A percentile compares a stretch with the other conserved stretches of the same genome.
These are phyloP conservation scores for Macquaria ambigua DNA, from an alignment of 2,113 vertebrate genomes.

Conservation along the genomic window DNA sequence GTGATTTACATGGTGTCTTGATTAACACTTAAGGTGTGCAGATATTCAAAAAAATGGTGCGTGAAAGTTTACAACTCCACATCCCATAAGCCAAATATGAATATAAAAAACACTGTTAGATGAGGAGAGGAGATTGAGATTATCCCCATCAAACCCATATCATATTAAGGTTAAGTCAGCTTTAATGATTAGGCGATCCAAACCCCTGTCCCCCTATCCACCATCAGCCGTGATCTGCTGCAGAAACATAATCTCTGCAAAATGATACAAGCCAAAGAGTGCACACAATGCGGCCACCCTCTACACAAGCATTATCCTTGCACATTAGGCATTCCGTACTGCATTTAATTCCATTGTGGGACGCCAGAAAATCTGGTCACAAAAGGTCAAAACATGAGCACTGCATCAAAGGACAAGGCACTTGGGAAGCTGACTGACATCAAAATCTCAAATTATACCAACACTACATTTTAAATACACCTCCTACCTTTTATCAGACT, in stretches of 20 bases:
- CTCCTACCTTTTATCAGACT: conserved; percentile 11
- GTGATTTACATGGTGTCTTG: conserved; percentile 15
- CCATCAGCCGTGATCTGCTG: conserved; percentile 64
- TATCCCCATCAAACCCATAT: conserved; percentile 60
- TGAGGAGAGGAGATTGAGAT: conserved; percentile 6
- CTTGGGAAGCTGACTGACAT: conserved; percentile 25
- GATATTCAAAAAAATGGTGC: not conserved
- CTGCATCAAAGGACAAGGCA: conserved; percentile 24
- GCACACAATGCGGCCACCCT: conserved; percentile 13
- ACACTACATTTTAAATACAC: conserved; percentile 21
- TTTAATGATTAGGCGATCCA: conserved; percentile 63
- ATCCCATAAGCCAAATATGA: not conserved
- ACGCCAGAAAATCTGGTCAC: conserved; percentile 31
- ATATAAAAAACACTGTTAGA: not conserved
- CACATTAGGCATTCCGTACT: conserved; percentile 41
- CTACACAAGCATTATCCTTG: conserved; percentile 24
- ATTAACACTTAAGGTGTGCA: conserved; percentile 31
- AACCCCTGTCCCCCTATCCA: conserved; percentile 71
- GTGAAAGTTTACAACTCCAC: conserved; percentile 18
- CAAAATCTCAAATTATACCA: conserved; percentile 25
- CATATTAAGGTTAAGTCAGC: conserved; percentile 78
- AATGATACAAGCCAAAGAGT: conserved; percentile 44
- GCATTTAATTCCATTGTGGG: conserved; percentile 52
- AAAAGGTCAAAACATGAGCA: conserved; percentile 51
- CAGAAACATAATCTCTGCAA: conserved; percentile 63